Evolutionary conservation across 2,888 invertebrate genomes (phyloP).

Genomic region (Argyresthia albistria): DNA sequence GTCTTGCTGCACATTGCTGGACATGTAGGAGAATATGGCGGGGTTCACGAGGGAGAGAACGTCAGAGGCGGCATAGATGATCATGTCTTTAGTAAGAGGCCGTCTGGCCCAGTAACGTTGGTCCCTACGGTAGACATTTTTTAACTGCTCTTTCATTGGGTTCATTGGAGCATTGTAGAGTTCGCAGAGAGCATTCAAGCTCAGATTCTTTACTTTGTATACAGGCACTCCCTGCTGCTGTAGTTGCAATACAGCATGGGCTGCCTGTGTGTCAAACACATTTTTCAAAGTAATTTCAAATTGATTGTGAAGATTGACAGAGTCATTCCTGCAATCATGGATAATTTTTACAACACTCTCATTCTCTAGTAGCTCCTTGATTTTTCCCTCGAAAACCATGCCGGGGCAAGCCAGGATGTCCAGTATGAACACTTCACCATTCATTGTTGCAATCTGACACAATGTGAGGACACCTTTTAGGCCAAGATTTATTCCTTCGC

Average conservation of each 20-base stretch:
- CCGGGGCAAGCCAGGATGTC: slow-evolving; percentile 89
- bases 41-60: slow-evolving; percentile 90
- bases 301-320: slow-evolving; percentile 88
- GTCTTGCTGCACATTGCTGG: slow-evolving; percentile 78
- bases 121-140: slow-evolving; percentile 87
- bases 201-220: slow-evolving; percentile 94
- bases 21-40: slow-evolving; percentile 80
- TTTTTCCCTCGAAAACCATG: slow-evolving; percentile 83
- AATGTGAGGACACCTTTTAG: slow-evolving; percentile 90
- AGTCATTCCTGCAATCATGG: slow-evolving; percentile 94
- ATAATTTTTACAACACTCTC: slow-evolving; percentile 89
- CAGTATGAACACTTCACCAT: slow-evolving; percentile 88
- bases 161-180: slow-evolving; percentile 90
- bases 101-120: slow-evolving; percentile 92
- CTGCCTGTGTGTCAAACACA: slow-evolving; percentile 95
- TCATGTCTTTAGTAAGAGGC: slow-evolving; percentile 92
- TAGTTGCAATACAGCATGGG: slow-evolving; percentile 91
- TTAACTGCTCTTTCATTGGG: slow-evolving; percentile 92
- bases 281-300: slow-evolving; percentile 86
- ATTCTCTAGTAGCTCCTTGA: slow-evolving; percentile 85
- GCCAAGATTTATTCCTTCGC: slow-evolving; percentile 94
- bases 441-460: slow-evolving; percentile 86
- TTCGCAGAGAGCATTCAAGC: slow-evolving; percentile 92
- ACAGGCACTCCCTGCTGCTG: slow-evolving; percentile 93
- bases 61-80: slow-evolving; percentile 92